Evolutionary conservation across 2,888 invertebrate genomes (phyloP), one percentile per base, ranked within the genome.

Genomic region (Lamellibrachia columna): DNA sequence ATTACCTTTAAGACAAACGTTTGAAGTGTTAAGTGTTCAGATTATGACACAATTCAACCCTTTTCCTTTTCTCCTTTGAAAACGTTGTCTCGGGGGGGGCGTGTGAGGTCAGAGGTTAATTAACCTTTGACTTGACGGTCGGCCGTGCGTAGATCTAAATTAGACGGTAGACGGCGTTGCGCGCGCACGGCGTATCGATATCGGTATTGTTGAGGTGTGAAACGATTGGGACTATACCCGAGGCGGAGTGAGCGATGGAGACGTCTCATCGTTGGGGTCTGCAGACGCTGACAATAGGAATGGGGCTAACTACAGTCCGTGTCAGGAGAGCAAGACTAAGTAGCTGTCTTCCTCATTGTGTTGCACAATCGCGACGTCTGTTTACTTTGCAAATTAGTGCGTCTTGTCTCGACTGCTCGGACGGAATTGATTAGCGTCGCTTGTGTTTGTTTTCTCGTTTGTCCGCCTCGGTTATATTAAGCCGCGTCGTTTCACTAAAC

Each of bases 381-480:
- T 75, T 75, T 75, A n/a, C 75, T 75, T 75, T 75, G 75, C 22
- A 75, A 75, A 75, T 75, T 75, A 75, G 75, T n/a, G 75, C 75
- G 75, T 22, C 75, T 75, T 75, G 75, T 75, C 22, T 75, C 75
- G 75, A 6, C 75, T 75, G 75, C 75, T 75, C 75, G 75, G 15
- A 75, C 22, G 22, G n/a, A 75, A 75, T 75, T 75, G 75, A 75
- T 75, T 75, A 75, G 15, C 75, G 75, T 22, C 75, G 75, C 75
- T 75, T 75, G 75, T 75, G 15, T 75, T 15, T 75, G 75, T 75
- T 22, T 22, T 4, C 15, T n/a, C n/a, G 75, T 75, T 75, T 75
- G 75, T 22, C 75, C 0, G 6, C 75, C 22, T 22, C 75, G 6
- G 15, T 75, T 75, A 22, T 75, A 75, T 75, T 22, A 22, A 75